These are phyloP conservation scores for Clunio marinus DNA, from an alignment of 2,888 invertebrate genomes.

Conservation along the genomic window DNA sequence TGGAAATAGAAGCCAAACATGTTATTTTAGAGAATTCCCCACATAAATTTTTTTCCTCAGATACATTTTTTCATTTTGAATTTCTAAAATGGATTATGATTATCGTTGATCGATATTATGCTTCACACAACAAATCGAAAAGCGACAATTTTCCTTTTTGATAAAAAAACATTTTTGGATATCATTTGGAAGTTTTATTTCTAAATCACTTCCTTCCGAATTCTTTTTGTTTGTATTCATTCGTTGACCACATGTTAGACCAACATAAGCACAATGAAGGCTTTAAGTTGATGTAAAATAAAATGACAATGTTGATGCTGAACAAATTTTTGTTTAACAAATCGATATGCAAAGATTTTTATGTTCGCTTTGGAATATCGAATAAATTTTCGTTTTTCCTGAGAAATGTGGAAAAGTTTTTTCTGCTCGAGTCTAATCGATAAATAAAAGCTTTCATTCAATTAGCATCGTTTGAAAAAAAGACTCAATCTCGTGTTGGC, in stretches of 20 bases:
- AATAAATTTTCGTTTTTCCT: too few relatives aligned
- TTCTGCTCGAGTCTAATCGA: too few relatives aligned
- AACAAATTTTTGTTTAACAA: slow-evolving; percentile 18
- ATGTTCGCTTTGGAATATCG: too few relatives aligned
- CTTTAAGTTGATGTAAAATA: slow-evolving; percentile 22
- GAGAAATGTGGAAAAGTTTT: too few relatives aligned
- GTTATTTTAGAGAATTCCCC: slow-evolving; percentile 1
- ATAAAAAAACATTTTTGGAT: not conserved
- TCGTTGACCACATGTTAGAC: too few relatives aligned
- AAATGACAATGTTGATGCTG: slow-evolving; percentile 17
- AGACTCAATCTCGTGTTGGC: too few relatives aligned
- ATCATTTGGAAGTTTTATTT: slow-evolving; percentile 3
- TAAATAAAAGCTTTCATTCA: too few relatives aligned
- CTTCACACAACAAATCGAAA: slow-evolving; percentile 3
- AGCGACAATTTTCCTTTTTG: not conserved
- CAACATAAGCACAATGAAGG: not conserved
- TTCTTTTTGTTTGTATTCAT: too few relatives aligned
- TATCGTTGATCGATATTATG: slow-evolving; percentile 17
- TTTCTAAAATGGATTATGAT: slow-evolving; percentile 1
- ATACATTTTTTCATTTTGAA: not conserved
- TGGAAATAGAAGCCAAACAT: not conserved
- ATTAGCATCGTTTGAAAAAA: too few relatives aligned
- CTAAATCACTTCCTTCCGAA: slow-evolving; percentile 38
- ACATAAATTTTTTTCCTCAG: slow-evolving; percentile 5
- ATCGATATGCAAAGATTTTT: slow-evolving; percentile 24